These are phyloP conservation scores for Julus scanicus DNA, from an alignment of 2,888 invertebrate species.

Conservation along the genomic window DNA sequence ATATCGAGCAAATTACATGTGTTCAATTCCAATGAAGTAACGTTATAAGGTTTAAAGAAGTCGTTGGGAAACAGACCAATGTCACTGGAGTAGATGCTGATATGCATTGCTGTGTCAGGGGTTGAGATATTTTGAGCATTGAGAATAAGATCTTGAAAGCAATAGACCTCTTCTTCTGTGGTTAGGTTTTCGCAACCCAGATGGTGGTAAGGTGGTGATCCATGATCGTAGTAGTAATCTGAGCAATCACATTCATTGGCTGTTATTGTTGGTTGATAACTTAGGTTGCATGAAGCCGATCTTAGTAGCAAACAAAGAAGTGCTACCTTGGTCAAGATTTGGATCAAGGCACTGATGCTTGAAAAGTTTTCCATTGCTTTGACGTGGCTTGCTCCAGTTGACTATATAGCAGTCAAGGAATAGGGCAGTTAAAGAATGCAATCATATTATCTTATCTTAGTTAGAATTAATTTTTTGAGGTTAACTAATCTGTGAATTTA, in stretches of 20 bases:
- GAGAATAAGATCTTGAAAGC: background rate
- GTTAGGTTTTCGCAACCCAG: background rate
- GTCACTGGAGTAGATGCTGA: background rate
- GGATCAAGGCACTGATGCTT: background rate
- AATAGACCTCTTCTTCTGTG: background rate
- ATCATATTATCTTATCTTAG: background rate
- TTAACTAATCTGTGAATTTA: too few species aligned
- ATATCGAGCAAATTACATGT: background rate
- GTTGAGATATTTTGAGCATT: background rate
- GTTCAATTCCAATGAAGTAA: background rate
- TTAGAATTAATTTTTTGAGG: background rate
- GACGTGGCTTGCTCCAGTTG: too few species aligned
- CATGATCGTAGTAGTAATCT: slow-evolving; percentile 16
- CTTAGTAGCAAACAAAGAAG: background rate
- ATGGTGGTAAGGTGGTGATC: slow-evolving; percentile 21
- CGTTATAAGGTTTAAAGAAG: background rate
- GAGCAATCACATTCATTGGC: background rate
- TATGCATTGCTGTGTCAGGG: background rate
- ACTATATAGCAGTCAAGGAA: too few species aligned
- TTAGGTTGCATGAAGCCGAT: background rate
- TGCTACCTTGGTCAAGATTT: background rate
- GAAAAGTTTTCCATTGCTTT: background rate
- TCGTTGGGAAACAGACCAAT: background rate
- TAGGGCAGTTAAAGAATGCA: background rate
- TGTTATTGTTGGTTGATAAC: background rate